Evolutionary conservation across 2,888 invertebrate species (phyloP), one percentile per base, ranked within the genome.

Genomic region (Eupsilia transversa): DNA sequence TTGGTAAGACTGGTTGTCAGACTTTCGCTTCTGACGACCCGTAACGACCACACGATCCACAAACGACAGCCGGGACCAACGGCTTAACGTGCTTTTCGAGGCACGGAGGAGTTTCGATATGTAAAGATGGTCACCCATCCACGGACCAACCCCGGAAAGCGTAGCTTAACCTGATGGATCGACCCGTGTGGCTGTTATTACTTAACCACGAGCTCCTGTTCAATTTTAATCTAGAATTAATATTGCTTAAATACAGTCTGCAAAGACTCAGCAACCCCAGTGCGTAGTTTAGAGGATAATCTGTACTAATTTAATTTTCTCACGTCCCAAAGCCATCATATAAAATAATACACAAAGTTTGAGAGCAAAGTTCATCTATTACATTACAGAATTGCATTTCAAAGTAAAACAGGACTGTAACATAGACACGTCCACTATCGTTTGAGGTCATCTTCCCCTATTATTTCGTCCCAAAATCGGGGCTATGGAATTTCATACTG

Each of bases 401-500:
- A 57, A 85, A 80, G 69, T 72, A 54, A 80, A 83, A 74, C 65
- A 66, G 54, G 30, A 63, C 52, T 38, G 14, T 68, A 66, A 73
- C 43, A 73, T 59, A 61, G 33, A 69, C 66, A 66, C 57, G 61
- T 71, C 20, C 54, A 63, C 64, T 79, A 64, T 71, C 79, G 54
- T 66, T 65, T 35, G 35, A 41, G 56, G 17, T 52, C 66, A 52
- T 61, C 59, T 70, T 75, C 66, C 72, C 74, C 72, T 81, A 83
- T 86, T 85, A 86, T 79, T 72, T 63, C 63, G 60, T 74, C 82
- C 86, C 84, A 79, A 89, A 89, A 86, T 85, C 84, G 79, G 82
- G 70, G 74, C 86, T 88, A 88, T 89, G 84, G 87, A 90, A 86
- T 89, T 87, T 86, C 46, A 73, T 74, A 49, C 46, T 33, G 86